phyloP scores from a whole-genome alignment of 2,888 invertebrate genomes.

The Automeris io region DNA sequence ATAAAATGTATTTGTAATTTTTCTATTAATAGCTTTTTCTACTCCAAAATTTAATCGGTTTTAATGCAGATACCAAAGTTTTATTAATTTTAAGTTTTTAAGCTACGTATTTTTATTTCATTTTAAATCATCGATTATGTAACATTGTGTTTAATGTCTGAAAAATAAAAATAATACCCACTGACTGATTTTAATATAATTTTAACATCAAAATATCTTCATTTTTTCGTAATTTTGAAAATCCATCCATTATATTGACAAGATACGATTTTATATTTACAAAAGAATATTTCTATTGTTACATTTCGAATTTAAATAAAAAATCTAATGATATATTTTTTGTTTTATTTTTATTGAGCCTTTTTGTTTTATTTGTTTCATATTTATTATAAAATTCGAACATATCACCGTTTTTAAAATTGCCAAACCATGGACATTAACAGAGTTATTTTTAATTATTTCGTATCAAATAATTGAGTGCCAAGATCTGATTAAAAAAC shows the following conservation, averaged over 20 bases:
- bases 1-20: conserved; percentile 60
- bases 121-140: conserved; percentile 38
- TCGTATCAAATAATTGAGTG: background rate
- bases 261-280: conserved; percentile 70
- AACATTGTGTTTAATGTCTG: conserved; percentile 32
- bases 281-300: conserved; percentile 61
- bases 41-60: conserved; percentile 71
- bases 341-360: conserved; percentile 53
- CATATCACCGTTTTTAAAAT: conserved; percentile 45
- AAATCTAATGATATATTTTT: conserved; percentile 50
- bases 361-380: conserved; percentile 34
- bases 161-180: conserved; percentile 9
- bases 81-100: conserved; percentile 71
- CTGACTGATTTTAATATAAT: conserved; percentile 20
- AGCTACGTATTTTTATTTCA: conserved; percentile 46
- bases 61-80: conserved; percentile 76
- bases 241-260: conserved; percentile 69
- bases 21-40: conserved; percentile 61
- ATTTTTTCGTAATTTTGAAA: conserved; percentile 42
- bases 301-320: conserved; percentile 71
- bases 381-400: conserved; percentile 28
- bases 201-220: conserved; percentile 22
- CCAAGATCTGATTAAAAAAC: background rate
- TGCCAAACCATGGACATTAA: too few species aligned
- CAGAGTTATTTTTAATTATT: background rate